Base-by-base conservation (phyloP, 2,888 invertebrate species). In the Atherix ibis region DNA sequence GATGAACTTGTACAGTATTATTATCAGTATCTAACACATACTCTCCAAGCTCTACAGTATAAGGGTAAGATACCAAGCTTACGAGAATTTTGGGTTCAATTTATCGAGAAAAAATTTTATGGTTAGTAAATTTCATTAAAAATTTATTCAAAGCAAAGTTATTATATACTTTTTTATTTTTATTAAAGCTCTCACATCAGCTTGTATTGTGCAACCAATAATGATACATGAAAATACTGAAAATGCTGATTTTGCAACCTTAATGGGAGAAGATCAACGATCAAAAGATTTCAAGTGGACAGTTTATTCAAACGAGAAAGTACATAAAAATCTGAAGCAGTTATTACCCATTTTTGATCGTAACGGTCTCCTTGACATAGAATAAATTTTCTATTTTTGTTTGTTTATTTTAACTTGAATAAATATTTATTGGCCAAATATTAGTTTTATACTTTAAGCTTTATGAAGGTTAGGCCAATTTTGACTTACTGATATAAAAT, bases 211-310 rank as follows among this genome's bases (percentile, higher is more conserved):
- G 3, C 56, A 58, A 32, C 56, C 60, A 2, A 48, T 60, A 1
- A 51, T 55, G 53, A 46, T 58, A 9, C 55, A 45, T 37, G 49
- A 54, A 31, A 46, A 55, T 32, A 41, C 53, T 8, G 51, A 48
- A 2, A 55, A 58, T 46, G 58, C 58, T 17, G 53, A 54, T 31
- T 56, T 57, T 15, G 47, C 53, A 36, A 48, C 57, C 2, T 32
- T 60, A 9, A 51, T 57, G 52, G 52, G 49, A 3, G 50, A 50
- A 14, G 58, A 58, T 38, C 58, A 58, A 25, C 47, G 53, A 4
- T 54, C 51, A 3, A 42, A 35, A 6, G 49, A 46, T 2, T 62
- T 56, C 19, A 60, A 58, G 41, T 48, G 48, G 27, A 46, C 45
- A 4, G 39, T 59, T 10, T 61, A 50, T 26, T 44, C 41, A 10